Conservation (phyloP, 2,113 vertebrate genomes). For the Menura novaehollandiae region DNA sequence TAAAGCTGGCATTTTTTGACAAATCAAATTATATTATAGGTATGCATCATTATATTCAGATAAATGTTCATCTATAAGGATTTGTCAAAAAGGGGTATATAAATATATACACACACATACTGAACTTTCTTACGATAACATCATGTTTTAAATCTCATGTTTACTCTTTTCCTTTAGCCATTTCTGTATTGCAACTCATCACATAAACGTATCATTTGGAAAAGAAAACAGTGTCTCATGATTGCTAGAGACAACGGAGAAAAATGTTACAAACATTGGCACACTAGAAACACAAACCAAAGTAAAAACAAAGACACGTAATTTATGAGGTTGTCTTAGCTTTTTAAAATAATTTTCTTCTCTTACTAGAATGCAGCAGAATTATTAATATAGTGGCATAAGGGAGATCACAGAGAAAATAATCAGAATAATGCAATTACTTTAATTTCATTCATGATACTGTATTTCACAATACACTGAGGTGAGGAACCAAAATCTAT, state of each 20-base stretch:
- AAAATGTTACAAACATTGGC: background rate
- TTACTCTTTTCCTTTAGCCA: background rate
- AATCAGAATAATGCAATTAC: background rate
- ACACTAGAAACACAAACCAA: background rate
- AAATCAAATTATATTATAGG: background rate
- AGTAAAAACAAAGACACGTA: background rate
- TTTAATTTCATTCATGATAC: background rate
- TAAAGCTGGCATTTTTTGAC: background rate
- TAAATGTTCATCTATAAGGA: background rate
- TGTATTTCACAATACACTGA: background rate
- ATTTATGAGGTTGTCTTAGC: fast-evolving
- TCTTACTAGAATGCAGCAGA: background rate
- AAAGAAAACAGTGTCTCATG: background rate
- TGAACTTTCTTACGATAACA: background rate
- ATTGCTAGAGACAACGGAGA: background rate
- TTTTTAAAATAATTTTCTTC: background rate
- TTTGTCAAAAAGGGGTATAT: background rate
- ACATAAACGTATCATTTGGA: background rate
- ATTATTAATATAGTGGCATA: background rate
- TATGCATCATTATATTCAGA: fast-evolving
- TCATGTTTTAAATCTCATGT: background rate
- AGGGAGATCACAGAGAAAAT: background rate
- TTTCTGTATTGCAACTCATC: background rate
- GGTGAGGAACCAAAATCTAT: background rate
- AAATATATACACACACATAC: background rate